These are phyloP conservation scores for Amphiprion ocellaris DNA, from an alignment of 2,113 vertebrate species.

Conservation along the genomic window DNA sequence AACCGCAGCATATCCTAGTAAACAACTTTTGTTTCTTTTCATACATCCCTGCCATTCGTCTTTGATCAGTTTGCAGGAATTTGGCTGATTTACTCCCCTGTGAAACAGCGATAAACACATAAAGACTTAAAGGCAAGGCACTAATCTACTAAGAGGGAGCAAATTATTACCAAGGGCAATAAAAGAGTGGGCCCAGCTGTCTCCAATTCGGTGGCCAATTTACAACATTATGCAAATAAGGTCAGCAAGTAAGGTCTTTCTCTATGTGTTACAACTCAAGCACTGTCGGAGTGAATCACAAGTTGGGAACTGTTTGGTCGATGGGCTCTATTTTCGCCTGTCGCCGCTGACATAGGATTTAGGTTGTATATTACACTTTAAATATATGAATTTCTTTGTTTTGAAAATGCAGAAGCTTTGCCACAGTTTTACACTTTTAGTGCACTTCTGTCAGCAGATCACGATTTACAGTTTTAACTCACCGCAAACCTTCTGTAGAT, in stretches of 20 bases:
- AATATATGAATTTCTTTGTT: slow-evolving; percentile 3
- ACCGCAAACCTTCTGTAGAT: slow-evolving; percentile 25
- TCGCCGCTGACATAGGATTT: slow-evolving; percentile 18
- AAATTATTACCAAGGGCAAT: slow-evolving; percentile 77
- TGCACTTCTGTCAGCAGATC: slow-evolving; percentile 26
- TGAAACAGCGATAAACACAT: slow-evolving; percentile 55
- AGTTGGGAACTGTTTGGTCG: slow-evolving; percentile 39
- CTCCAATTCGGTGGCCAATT: slow-evolving; percentile 71
- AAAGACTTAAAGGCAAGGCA: slow-evolving; percentile 57
- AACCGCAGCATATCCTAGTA: slow-evolving; percentile 12
- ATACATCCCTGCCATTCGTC: neutral
- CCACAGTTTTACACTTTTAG: slow-evolving; percentile 22
- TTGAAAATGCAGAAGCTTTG: slow-evolving; percentile 40
- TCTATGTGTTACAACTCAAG: slow-evolving; percentile 36
- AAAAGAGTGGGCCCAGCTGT: slow-evolving; percentile 69
- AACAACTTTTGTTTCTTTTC: slow-evolving; percentile 29
- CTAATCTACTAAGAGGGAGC: slow-evolving; percentile 59
- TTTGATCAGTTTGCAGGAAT: slow-evolving; percentile 40
- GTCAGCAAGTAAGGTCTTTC: slow-evolving; percentile 61
- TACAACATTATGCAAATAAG: slow-evolving; percentile 78
- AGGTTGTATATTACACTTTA: slow-evolving; percentile 7
- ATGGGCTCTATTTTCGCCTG: slow-evolving; percentile 24
- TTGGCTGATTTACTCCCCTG: slow-evolving; percentile 30
- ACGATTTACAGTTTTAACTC: slow-evolving; percentile 19
- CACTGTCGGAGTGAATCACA: slow-evolving; percentile 44